These are phyloP conservation scores for Perognathus longimembris DNA, from an alignment of 2,113 vertebrate genomes.

Conservation along the genomic window DNA sequence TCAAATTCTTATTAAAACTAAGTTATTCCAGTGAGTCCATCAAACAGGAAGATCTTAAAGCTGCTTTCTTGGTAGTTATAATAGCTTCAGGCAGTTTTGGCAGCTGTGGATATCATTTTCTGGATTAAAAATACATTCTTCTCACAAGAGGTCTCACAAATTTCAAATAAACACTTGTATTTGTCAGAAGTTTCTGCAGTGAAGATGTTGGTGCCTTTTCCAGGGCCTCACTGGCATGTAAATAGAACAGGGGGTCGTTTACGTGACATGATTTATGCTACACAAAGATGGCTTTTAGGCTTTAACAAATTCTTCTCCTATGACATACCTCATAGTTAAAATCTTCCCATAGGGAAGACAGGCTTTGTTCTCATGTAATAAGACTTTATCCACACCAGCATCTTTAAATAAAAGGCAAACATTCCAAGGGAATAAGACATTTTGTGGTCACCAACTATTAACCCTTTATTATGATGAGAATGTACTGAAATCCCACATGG, in stretches of 20 bases:
- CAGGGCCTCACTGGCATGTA: background rate
- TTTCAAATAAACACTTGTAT: background rate
- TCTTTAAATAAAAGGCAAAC: background rate
- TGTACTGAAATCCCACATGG: background rate
- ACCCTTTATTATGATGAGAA: background rate
- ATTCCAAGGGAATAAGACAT: background rate
- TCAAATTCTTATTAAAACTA: conserved; percentile 22
- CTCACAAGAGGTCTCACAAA: background rate
- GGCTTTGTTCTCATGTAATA: background rate
- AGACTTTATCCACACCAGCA: background rate
- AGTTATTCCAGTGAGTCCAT: background rate
- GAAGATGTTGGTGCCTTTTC: background rate
- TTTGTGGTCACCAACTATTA: background rate
- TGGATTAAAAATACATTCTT: conserved; percentile 11
- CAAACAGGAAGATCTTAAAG: conserved; percentile 9
- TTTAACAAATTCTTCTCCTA: background rate
- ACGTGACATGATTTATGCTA: background rate
- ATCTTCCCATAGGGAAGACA: conserved; percentile 1
- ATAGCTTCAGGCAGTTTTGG: background rate
- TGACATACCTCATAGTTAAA: background rate
- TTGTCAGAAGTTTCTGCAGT: background rate
- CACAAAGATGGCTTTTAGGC: background rate
- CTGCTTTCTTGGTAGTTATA: conserved; percentile 16
- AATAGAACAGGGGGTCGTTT: background rate
- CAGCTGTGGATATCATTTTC: conserved; percentile 27